Evolutionary conservation across 2,888 invertebrate genomes (phyloP).

Genomic region (Microchrysa polita): DNA sequence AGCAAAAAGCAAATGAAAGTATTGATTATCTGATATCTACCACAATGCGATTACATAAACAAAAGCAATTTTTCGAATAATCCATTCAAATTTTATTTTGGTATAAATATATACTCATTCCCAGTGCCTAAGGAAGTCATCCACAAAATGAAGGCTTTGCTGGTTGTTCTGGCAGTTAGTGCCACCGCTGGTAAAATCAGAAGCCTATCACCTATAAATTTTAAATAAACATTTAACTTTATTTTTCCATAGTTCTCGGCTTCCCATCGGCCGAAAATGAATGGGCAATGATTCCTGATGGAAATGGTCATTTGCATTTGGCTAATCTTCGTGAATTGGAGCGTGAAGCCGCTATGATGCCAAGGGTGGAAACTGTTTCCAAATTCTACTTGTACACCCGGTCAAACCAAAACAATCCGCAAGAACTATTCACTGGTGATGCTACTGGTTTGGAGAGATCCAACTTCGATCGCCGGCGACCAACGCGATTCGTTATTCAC

Average conservation of each 20-base stretch:
- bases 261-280: slow-evolving; percentile 24
- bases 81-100: neutral
- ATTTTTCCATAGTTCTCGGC: slow-evolving; percentile 1
- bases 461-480: slow-evolving; percentile 21
- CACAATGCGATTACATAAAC: no score
- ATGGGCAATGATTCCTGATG: slow-evolving; percentile 38
- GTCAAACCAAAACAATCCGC: slow-evolving; percentile 18
- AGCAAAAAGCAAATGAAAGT: no score
- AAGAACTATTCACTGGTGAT: slow-evolving; percentile 18
- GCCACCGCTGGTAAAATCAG: slow-evolving; percentile 24
- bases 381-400: slow-evolving; percentile 31
- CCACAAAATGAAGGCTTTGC: slow-evolving; percentile 29
- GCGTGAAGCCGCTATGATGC: neutral
- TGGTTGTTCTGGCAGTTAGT: slow-evolving; percentile 10
- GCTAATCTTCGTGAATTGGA: slow-evolving; percentile 5
- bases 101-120: no score
- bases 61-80: neutral
- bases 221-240: no score
- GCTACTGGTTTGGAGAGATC: neutral
- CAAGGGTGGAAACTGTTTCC: slow-evolving; percentile 23
- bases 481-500: slow-evolving; percentile 64
- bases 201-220: no score
- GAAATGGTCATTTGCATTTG: slow-evolving; percentile 25
- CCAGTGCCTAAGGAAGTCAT: neutral
- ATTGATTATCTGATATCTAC: no score